Evolutionary conservation across 1,140 invertebrate species (phyloP).

Genomic region (Melitaea cinxia): DNA sequence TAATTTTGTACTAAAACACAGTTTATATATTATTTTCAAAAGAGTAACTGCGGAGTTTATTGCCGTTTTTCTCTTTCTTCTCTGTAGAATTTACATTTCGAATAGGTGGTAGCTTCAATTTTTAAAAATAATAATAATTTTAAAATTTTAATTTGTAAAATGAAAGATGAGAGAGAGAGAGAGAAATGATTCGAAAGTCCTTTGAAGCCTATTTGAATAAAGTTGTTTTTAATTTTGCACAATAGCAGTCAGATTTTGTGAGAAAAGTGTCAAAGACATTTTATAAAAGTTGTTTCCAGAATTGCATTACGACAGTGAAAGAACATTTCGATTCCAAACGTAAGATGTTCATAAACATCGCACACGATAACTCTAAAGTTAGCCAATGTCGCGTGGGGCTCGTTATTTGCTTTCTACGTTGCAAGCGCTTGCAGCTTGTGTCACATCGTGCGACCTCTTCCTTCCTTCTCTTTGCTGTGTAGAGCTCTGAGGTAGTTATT

Average conservation of each 20-base stretch:
- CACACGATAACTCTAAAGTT: constrained; percentile 56
- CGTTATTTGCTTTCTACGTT: constrained; percentile 44
- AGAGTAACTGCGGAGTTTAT: too few species aligned
- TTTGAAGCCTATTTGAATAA: too few species aligned
- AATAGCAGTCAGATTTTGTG: constrained; percentile 30
- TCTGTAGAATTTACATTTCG: too few species aligned
- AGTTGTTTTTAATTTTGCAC: too few species aligned
- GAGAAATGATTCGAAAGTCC: too few species aligned
- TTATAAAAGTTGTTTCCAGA: constrained; percentile 45
- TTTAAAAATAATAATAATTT: too few species aligned
- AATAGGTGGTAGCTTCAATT: too few species aligned
- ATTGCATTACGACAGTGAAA: constrained; percentile 47
- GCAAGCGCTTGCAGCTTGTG: constrained; percentile 23
- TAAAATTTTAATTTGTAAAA: too few species aligned
- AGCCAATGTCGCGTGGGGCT: constrained; percentile 41
- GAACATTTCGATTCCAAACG: constrained; percentile 55
- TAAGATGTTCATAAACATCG: constrained; percentile 63
- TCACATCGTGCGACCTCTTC: constrained; percentile 20
- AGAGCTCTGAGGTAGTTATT: constrained; percentile 24
- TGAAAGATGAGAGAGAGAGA: too few species aligned
- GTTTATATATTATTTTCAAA: too few species aligned
- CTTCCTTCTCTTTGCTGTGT: constrained; percentile 8
- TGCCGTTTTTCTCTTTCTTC: too few species aligned
- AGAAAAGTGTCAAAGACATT: constrained; percentile 48
- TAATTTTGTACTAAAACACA: too few species aligned